A percentile compares a stretch with the other conserved stretches of the same genome.
Evolutionary conservation across 2,797 vertebrate genomes (phyloP).

Genomic region (Smutsia gigantea): DNA sequence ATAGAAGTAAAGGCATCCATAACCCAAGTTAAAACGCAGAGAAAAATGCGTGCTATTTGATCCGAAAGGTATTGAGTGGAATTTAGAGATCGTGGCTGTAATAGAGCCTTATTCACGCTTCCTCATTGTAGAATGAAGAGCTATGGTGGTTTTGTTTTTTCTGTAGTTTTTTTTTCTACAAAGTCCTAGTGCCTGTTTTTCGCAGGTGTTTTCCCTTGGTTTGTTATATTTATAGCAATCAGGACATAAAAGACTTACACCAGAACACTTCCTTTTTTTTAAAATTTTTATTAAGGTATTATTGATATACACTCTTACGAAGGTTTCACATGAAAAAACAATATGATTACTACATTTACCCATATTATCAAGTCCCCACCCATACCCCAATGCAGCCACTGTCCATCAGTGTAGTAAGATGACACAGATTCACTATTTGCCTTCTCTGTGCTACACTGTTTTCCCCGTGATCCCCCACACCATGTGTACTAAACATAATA

Average conservation of each 20-base stretch:
- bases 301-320: too few species aligned
- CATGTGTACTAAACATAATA: too few species aligned
- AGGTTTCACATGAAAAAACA: too few species aligned
- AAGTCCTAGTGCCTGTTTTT: not conserved
- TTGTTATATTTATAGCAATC: slow-evolving; percentile 33
- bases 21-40: not conserved
- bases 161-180: not conserved
- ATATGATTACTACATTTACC: too few species aligned
- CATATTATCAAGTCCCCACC: too few species aligned
- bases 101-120: not conserved
- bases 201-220: not conserved
- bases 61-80: not conserved
- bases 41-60: not conserved
- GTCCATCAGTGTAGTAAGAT: too few species aligned
- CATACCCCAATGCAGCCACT: too few species aligned
- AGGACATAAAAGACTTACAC: too few species aligned
- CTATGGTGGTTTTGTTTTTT: not conserved
- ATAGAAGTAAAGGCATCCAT: not conserved
- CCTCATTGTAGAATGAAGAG: not conserved
- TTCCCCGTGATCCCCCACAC: too few species aligned
- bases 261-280: not conserved
- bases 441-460: too few species aligned
- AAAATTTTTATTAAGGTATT: too few species aligned
- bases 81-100: not conserved
- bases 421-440: too few species aligned